Evolutionary conservation across 2,113 vertebrate species (phyloP).

Genomic region (Panurus biarmicus): DNA sequence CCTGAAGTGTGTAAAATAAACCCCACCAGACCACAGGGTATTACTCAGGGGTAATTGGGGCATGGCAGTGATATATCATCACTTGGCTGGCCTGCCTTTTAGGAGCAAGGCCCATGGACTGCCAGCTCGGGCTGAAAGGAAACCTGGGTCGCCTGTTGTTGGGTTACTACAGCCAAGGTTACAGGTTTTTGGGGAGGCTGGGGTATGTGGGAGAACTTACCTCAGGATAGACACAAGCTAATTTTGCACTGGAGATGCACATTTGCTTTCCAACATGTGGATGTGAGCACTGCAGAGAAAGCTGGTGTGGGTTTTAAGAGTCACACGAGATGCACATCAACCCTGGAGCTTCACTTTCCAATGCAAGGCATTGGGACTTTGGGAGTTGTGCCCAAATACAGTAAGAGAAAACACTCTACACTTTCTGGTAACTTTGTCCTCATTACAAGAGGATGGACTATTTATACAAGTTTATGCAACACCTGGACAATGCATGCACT

Average conservation of each 20-base stretch:
- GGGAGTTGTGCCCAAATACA: background rate
- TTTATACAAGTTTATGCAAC: background rate
- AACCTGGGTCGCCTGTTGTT: background rate
- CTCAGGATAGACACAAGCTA: background rate
- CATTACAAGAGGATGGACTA: background rate
- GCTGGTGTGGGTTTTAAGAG: background rate
- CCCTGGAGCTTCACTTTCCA: background rate
- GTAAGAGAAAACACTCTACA: background rate
- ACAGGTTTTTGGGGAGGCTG: background rate
- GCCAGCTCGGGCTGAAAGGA: background rate
- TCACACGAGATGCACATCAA: accelerated
- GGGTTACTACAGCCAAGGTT: background rate
- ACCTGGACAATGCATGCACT: background rate
- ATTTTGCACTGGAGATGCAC: background rate
- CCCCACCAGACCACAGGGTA: background rate
- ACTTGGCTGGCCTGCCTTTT: background rate
- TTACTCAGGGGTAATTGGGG: background rate
- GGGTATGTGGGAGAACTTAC: background rate
- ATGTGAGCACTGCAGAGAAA: background rate
- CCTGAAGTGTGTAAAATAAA: background rate
- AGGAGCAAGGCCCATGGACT: background rate
- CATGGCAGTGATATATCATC: background rate
- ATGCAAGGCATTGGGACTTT: background rate
- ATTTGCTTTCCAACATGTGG: background rate
- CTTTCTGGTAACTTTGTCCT: background rate